Evolutionary conservation across 2,797 vertebrate genomes (phyloP), one percentile per base, ranked within the genome.

Genomic region (Australoheros facetus): DNA sequence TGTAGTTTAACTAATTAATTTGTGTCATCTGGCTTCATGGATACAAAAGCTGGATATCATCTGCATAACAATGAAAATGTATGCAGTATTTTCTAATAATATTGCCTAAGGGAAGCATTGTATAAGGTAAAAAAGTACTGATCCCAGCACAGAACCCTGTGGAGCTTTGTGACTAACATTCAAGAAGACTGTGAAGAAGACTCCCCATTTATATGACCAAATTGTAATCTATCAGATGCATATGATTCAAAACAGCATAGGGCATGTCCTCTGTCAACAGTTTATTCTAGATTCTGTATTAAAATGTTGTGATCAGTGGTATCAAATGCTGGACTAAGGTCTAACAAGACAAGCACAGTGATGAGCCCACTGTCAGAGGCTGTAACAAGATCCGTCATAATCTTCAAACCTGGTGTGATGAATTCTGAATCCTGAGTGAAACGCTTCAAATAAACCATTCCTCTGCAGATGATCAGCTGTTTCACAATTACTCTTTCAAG

Each of bases 401-500:
- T 26, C 42, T 12, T 26, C 60, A 64, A 37, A 10, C 26, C 21
- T 42, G 8, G 23, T 45, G 39, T 28, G 62, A 48, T 66, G 39
- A 45, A 26, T 39, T 66, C 2, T 66, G 23, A 66, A 28, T 28
- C 62, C 39, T 0, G 62, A 66, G 9, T 7, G 23, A 48, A 66
- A 66, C 9, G 48, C 8, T 7, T 66, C 9, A 66, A 48, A 48
- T 9, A 12, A 8, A 17, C 2, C 28, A 48, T 66, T 66, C 62
- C 16, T 48, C 62, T 66, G 23, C 14, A 48, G 39, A 45, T 45
- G 42, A 48, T 66, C 17, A 19, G 17, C 48, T 51, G 17, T 19
- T 51, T 51, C 2, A 17, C 17, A 19, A 19, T 17, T 3, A 51
- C 17, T 17, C 8, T 3, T 26, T 11, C 0, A 0, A 26, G 26